These are phyloP conservation scores for Lysandra bellargus DNA, from an alignment of 2,888 invertebrate species.

Conservation along the genomic window DNA sequence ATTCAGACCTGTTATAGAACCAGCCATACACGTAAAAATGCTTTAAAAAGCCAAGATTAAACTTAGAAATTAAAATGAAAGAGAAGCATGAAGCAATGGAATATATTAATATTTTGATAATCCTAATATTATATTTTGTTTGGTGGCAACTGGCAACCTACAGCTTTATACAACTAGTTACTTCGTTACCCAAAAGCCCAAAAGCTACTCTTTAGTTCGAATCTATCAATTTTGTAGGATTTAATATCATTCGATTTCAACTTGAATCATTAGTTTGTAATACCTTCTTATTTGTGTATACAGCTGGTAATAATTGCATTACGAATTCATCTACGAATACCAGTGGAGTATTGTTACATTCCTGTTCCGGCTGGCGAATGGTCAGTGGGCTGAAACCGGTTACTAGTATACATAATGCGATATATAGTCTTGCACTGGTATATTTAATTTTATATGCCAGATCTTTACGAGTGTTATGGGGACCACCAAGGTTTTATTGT, in stretches of 20 bases:
- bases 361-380: conserved; percentile 38
- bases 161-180: too few relatives aligned
- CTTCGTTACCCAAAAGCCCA: neutral
- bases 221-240: neutral
- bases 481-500: neutral
- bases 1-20: neutral
- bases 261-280: neutral
- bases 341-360: conserved; percentile 26
- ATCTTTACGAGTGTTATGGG: neutral
- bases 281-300: neutral
- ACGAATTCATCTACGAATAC: neutral
- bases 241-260: neutral
- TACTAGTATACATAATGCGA: conserved; percentile 30
- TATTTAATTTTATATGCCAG: neutral
- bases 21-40: neutral
- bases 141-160: too few relatives aligned
- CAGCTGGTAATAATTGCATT: neutral
- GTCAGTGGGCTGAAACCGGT: conserved; percentile 38
- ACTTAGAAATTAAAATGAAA: too few relatives aligned
- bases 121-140: too few relatives aligned
- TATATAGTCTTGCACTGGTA: neutral
- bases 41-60: neutral
- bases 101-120: neutral
- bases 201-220: neutral
- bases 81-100: neutral